Conservation (phyloP, 2,797 vertebrate species). For the Sebastolobus altivelis region DNA sequence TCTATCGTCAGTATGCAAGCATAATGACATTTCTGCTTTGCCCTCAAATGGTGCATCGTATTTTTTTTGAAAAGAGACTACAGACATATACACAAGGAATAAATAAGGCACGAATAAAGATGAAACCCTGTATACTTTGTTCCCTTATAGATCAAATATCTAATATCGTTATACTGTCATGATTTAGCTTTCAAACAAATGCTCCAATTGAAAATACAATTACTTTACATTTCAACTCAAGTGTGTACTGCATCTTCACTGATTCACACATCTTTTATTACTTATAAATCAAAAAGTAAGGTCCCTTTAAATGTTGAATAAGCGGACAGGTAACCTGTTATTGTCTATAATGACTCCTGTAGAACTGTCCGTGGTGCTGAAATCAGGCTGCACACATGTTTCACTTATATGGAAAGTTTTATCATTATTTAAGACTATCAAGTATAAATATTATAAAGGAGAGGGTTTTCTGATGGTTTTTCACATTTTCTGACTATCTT, state of each 20-base stretch:
- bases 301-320: neutral
- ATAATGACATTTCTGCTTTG: too few relatives aligned
- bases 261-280: neutral
- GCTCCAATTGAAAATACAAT: neutral
- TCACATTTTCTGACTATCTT: neutral
- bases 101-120: too few relatives aligned
- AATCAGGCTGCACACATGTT: constrained; percentile 37
- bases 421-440: neutral
- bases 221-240: neutral
- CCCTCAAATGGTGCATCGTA: too few relatives aligned
- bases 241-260: neutral
- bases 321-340: constrained; percentile 62
- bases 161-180: neutral
- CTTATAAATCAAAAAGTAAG: neutral
- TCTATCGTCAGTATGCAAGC: too few relatives aligned
- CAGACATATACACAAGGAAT: too few relatives aligned
- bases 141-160: neutral
- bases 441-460: neutral
- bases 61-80: too few relatives aligned
- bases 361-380: constrained; percentile 86
- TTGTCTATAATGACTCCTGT: constrained; percentile 24
- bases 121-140: neutral
- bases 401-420: neutral
- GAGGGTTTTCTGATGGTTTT: neutral
- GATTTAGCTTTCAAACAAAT: neutral